Evolutionary conservation across 2,888 invertebrate species (phyloP), one percentile per base, ranked within the genome.

Genomic region (Linyphia triangularis): DNA sequence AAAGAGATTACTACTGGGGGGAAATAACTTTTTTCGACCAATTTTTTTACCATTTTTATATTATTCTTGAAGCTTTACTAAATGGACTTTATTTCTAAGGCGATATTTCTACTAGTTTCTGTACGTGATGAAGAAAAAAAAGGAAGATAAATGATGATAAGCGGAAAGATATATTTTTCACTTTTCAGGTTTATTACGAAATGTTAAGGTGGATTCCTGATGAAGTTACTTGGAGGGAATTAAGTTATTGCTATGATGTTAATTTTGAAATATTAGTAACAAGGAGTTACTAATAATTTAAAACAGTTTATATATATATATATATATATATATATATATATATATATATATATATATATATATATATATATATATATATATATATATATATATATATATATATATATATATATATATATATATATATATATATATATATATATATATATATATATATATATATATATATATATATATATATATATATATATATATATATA

Each of bases 401-500:
- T 26, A 63, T 63, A 63, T 63, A 63, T 26, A 63, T 63, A 63
- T 63, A 63, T 63, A 63, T 63, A 63, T 63, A 63, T 63, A 63
- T 63, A 63, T 26, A 63, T 63, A 63, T 63, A 63, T 63, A 63
- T 63, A 63, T 63, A 63, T 26, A 63, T 63, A 63, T 63, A 63
- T 63, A 63, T 63, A 63, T 63, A 63, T 63, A 63, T 63, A 63
- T 63, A 63, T 63, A 63, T 63, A 24, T 63, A 24, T 63, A 63
- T 63, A 63, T 63, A 63, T 63, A 63, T 24, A 63, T 63, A 63
- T 24, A 63, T 63, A 24, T 63, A 63, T 63, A 63, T 63, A 63
- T 63, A 63, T 63, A 63, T 63, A 63, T 63, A 63, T 63, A 63
- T 63, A 63, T 63, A 63, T 63, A 63, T 63, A 63, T 63, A 63